phyloP scores from a whole-genome alignment of 35 echinoderm and acorn worm species.

The Lytechinus variegatus region DNA sequence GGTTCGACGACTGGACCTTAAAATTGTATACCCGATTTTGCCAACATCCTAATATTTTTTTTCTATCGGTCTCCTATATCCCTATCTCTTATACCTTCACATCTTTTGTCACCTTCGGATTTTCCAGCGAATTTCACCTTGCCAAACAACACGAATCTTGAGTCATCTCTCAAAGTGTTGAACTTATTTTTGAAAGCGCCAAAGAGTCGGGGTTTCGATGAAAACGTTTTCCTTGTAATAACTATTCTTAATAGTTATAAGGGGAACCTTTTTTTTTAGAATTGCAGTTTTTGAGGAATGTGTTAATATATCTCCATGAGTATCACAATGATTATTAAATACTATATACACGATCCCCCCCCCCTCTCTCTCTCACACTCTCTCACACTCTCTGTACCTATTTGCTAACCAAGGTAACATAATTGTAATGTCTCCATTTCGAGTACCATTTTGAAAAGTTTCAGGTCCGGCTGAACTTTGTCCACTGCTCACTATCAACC shows the following conservation, averaged over 20 bases:
- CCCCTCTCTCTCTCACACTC: no score
- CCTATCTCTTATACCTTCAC: background rate
- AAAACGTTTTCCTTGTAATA: background rate
- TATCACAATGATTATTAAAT: no score
- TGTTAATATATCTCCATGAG: no score
- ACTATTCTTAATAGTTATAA: background rate
- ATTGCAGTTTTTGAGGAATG: no score
- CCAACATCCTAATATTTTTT: background rate
- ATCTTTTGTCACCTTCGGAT: constrained; percentile 12
- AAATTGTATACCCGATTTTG: background rate
- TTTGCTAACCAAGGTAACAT: no score
- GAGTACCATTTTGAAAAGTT: no score
- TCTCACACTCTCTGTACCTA: no score
- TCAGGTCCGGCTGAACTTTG: background rate
- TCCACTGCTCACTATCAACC: background rate
- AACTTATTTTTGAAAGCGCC: background rate
- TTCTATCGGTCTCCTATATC: background rate
- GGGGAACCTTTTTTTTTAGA: background rate
- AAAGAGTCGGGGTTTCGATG: background rate
- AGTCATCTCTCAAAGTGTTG: background rate
- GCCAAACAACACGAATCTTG: constrained; percentile 32
- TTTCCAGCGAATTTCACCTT: constrained; percentile 32
- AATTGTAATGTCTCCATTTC: no score
- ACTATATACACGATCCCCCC: no score
- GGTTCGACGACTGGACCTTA: constrained; percentile 34